Evolutionary conservation across 2,797 vertebrate genomes (phyloP).

Genomic region (Zenarchopterus dispar): DNA sequence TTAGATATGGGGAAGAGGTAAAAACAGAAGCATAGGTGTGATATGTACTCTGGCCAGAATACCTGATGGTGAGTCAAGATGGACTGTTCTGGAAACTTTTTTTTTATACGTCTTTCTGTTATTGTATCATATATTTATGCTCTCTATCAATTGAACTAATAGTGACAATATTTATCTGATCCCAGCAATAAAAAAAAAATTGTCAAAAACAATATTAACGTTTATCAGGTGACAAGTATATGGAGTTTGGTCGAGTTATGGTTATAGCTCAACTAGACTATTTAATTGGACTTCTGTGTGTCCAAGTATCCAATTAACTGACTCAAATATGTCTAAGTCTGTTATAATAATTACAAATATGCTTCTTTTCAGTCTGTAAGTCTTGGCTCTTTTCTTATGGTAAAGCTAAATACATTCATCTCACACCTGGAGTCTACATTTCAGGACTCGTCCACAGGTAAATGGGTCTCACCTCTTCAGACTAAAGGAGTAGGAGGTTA

Average conservation of each 20-base stretch:
- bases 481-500: conserved; percentile 14
- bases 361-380: no score
- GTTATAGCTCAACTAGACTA: no score
- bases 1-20: conserved; percentile 20
- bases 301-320: no score
- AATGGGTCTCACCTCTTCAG: conserved; percentile 27
- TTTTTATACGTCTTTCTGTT: not conserved
- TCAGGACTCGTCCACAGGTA: conserved; percentile 11
- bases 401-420: conserved; percentile 28
- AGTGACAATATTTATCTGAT: not conserved
- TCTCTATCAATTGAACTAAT: not conserved
- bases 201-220: no score
- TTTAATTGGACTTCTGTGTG: no score
- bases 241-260: no score
- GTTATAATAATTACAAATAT: no score
- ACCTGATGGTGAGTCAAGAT: not conserved
- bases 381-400: no score
- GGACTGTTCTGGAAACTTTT: not conserved
- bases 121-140: not conserved
- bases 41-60: conserved; percentile 26
- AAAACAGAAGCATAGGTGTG: conserved; percentile 37
- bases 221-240: no score
- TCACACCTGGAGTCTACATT: conserved; percentile 15
- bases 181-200: no score
- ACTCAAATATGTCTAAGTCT: no score